Evolutionary conservation across 2,797 vertebrate species (phyloP), one percentile per base, ranked within the genome.

Genomic region (Anguilla marmorata): DNA sequence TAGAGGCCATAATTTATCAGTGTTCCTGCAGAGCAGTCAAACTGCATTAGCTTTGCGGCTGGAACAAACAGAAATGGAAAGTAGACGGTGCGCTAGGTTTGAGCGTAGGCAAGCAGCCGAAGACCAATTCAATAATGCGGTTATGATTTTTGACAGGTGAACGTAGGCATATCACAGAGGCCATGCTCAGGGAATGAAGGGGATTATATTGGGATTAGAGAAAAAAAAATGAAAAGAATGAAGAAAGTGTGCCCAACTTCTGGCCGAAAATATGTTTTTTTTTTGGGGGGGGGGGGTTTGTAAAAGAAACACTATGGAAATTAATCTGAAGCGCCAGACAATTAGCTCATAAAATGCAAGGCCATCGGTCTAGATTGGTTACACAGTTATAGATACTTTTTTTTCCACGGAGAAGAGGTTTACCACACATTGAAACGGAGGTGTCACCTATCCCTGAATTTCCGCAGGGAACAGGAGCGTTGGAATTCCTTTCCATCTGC

Each of bases 371-470:
- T 2, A 45, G 37, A 41, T 41, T 41, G 37, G 1, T 41, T 41
- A 41, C 37, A 41, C 37, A 41, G 37, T 41, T 41, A 41, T 1
- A 41, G 37, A 41, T 41, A 41, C 0, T 60, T 24, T 24, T 63
- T 63, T 5, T 24, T 27, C 63, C 19, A 9, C 94, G 93, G 94
- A 95, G 95, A 93, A 95, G 95, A 93, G 92, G 91, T 93, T 94
- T 93, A 93, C 93, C 45, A 19, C 79, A 33, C 6, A 1, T 94
- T 94, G 92, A 92, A 91, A 93, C 88, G 91, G 91, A 94, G 94
- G 96, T 92, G 93, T 96, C 96, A 93, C 92, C 93, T 94, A 92
- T 94, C 92, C 82, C 87, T 87, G 94, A 86, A 93, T 92, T 90
- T 89, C 89, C 93, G 91, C 93, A 95, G 94, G 93, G 90, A 37